Conservation (phyloP, 1,140 invertebrate genomes). For the Chironomus striatipennis region DNA sequence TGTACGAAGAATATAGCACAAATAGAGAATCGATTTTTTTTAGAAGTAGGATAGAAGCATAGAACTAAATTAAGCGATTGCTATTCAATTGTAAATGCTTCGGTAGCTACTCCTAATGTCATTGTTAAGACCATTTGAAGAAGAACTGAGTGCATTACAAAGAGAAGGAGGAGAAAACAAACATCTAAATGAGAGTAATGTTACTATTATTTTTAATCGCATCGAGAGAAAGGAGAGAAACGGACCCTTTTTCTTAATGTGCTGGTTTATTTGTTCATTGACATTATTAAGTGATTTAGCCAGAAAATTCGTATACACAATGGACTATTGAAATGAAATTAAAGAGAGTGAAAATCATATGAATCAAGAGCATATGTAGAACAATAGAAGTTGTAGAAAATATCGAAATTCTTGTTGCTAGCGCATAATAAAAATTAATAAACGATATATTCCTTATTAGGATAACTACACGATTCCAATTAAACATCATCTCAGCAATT, state of each 20-base stretch:
- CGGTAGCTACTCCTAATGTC: not conserved
- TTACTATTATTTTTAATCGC: no score
- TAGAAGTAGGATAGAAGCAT: no score
- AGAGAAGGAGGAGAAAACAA: not conserved
- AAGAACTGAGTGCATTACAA: constrained; percentile 4
- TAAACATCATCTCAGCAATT: no score
- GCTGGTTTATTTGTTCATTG: not conserved
- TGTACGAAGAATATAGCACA: no score
- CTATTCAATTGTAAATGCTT: constrained; percentile 9
- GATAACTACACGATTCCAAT: no score
- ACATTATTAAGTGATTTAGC: not conserved
- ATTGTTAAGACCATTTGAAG: not conserved
- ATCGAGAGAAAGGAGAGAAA: not conserved
- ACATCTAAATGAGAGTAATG: no score
- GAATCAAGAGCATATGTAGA: not conserved
- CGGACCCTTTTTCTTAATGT: not conserved
- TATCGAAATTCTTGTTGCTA: no score
- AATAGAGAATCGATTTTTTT: not conserved
- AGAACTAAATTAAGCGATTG: constrained; percentile 14
- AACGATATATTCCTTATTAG: no score
- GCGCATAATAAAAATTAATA: no score
- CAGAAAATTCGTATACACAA: not conserved
- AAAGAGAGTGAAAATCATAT: not conserved
- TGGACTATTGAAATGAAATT: constrained; percentile 13
- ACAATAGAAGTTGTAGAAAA: no score